Percentiles rank a stretch among this genome's conserved stretches.
These are phyloP conservation scores for Phalacrocorax carbo DNA, from an alignment of 2,113 vertebrate species.

Conservation along the genomic window DNA sequence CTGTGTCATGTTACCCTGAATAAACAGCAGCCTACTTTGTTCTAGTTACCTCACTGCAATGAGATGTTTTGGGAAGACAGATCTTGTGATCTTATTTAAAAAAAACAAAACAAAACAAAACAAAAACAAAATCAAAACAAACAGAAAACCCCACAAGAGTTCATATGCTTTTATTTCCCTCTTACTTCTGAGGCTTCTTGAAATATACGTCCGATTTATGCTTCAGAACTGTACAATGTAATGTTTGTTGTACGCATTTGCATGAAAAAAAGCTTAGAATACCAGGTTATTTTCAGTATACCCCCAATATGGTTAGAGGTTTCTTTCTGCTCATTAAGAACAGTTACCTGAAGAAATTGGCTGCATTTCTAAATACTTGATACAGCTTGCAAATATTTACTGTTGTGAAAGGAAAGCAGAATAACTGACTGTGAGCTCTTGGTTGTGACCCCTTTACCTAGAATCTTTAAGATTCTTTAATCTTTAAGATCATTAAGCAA, in stretches of 20 bases:
- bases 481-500: not conserved
- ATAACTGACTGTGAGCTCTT: not conserved
- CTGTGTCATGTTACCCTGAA: not conserved
- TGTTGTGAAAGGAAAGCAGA: not conserved
- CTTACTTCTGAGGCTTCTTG: not conserved
- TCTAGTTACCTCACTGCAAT: not conserved
- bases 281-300: not conserved
- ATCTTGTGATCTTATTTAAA: not conserved
- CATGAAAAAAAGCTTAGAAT: not conserved
- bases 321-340: not conserved
- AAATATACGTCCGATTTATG: not conserved
- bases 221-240: not conserved
- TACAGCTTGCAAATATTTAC: not conserved
- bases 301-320: not conserved
- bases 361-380: not conserved
- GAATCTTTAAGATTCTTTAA: not conserved
- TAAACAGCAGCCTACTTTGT: not conserved
- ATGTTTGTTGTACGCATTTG: not conserved
- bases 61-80: not conserved
- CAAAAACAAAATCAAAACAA: too few species aligned
- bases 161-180: not conserved
- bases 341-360: not conserved
- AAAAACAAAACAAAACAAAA: not conserved
- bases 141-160: not conserved
- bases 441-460: not conserved